These are phyloP conservation scores for Drosophila prostipennis DNA, from an alignment of 2,888 invertebrate genomes.

Conservation along the genomic window DNA sequence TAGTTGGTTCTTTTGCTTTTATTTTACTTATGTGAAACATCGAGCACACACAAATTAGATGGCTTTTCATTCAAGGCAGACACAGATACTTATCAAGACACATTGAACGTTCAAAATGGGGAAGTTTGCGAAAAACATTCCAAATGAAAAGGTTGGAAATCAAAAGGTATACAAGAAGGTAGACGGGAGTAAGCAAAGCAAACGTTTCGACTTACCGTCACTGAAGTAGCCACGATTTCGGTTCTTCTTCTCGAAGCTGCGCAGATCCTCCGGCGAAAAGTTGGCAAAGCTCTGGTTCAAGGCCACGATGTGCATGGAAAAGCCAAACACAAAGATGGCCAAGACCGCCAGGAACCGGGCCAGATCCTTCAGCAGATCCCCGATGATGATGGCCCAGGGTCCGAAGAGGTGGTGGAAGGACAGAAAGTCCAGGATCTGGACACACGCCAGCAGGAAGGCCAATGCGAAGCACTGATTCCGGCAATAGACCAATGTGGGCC, in stretches of 20 bases:
- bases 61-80: conserved; percentile 75
- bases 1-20: conserved; percentile 50
- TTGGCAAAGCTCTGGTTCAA: conserved; percentile 96
- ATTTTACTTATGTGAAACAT: conserved; percentile 64
- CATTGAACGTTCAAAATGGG: conserved; percentile 59
- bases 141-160: conserved; percentile 40
- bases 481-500: conserved; percentile 95
- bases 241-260: conserved; percentile 86
- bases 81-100: conserved; percentile 83
- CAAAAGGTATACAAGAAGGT: conserved; percentile 19
- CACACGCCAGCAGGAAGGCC: conserved; percentile 97
- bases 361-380: conserved; percentile 96
- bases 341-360: conserved; percentile 98
- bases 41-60: conserved; percentile 60
- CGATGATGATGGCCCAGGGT: conserved; percentile 99
- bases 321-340: conserved; percentile 99
- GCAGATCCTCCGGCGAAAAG: conserved; percentile 87
- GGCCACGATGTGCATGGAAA: conserved; percentile 98
- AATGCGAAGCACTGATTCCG: conserved; percentile 98
- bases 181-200: conserved; percentile 59
- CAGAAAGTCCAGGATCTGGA: conserved; percentile 98
- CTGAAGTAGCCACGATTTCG: conserved; percentile 86
- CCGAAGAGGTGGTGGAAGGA: conserved; percentile 99
- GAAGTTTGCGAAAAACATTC: conserved; percentile 73
- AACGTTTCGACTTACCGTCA: conserved; percentile 88